Percentiles rank a stretch among this genome's conserved stretches.
These are phyloP conservation scores for Asteroscopus sphinx DNA, from an alignment of 2,888 invertebrate species.

Conservation along the genomic window DNA sequence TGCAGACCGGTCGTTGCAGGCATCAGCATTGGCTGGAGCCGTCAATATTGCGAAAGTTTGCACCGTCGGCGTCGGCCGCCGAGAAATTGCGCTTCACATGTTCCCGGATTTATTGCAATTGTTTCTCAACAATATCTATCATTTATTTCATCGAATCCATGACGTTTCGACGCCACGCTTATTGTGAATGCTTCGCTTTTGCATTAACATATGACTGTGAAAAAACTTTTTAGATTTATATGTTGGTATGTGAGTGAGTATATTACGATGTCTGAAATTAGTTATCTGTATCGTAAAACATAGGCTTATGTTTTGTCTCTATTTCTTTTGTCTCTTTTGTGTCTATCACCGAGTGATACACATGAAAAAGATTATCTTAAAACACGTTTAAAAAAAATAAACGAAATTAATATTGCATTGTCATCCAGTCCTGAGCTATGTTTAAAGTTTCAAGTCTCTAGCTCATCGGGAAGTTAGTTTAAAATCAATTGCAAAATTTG, in stretches of 20 bases:
- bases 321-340: no score
- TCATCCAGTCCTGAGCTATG: no score
- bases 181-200: constrained; percentile 50
- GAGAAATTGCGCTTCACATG: constrained; percentile 84
- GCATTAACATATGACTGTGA: constrained; percentile 23
- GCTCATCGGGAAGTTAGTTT: no score
- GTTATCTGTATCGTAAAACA: no score
- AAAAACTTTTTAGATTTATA: constrained; percentile 12
- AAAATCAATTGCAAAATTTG: no score
- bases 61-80: constrained; percentile 74
- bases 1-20: constrained; percentile 44
- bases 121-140: constrained; percentile 84
- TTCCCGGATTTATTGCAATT: constrained; percentile 87
- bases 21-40: constrained; percentile 54
- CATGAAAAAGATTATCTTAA: no score
- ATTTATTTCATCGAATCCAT: constrained; percentile 87
- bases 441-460: no score
- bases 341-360: no score
- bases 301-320: no score
- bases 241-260: not conserved
- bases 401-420: no score
- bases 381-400: no score
- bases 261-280: no score
- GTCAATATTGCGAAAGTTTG: constrained; percentile 78
- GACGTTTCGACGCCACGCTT: constrained; percentile 66